These are phyloP conservation scores for Sebastes melanostomus DNA, from an alignment of 2,797 vertebrate species.

Conservation along the genomic window DNA sequence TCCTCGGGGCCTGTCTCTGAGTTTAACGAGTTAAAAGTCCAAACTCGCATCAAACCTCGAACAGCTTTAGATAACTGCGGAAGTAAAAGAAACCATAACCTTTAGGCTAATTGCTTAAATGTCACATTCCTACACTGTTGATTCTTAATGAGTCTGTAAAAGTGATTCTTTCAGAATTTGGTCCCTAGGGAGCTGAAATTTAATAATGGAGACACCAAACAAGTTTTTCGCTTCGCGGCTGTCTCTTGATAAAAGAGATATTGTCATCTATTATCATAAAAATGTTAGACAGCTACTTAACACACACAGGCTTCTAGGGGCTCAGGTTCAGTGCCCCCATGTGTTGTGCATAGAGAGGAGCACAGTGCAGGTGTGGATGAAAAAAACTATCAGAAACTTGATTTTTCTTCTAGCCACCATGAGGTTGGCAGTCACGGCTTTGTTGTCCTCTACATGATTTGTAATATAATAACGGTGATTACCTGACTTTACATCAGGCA, in stretches of 20 bases:
- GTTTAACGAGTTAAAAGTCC: constrained; percentile 28
- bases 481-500: too few species aligned
- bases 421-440: too few species aligned
- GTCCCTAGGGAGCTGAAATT: neutral
- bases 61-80: neutral
- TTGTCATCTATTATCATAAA: neutral
- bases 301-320: neutral
- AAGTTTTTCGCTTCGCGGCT: neutral
- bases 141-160: neutral
- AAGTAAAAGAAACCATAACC: neutral
- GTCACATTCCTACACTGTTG: neutral
- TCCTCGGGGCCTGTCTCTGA: neutral
- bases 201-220: neutral
- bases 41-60: neutral
- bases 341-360: neutral
- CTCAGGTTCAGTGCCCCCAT: neutral
- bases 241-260: neutral
- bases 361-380: too few species aligned
- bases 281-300: neutral
- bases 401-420: too few species aligned
- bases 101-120: neutral
- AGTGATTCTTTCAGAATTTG: neutral
- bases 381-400: too few species aligned
- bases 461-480: too few species aligned
- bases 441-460: too few species aligned